Evolutionary conservation across 2,113 vertebrate genomes (phyloP).

Genomic region (Xerus inauris): DNA sequence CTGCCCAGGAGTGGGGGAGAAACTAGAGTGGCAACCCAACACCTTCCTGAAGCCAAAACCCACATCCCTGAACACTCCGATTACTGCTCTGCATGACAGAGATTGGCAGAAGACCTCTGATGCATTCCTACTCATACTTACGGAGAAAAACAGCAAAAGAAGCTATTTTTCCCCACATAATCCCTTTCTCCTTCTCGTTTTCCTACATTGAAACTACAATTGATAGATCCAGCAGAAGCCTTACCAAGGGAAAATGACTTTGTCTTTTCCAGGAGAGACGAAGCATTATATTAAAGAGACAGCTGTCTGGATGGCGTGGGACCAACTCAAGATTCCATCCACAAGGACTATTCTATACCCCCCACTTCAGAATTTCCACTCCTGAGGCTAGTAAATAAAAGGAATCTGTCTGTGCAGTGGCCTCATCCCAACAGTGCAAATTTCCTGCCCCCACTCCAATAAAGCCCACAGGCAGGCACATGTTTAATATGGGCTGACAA

Average conservation of each 20-base stretch:
- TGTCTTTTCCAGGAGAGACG: slow-evolving; percentile 39
- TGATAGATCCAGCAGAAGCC: not conserved
- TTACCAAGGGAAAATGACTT: not conserved
- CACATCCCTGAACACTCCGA: not conserved
- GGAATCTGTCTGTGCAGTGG: not conserved
- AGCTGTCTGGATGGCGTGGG: not conserved
- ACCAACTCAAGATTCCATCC: not conserved
- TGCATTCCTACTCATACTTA: not conserved
- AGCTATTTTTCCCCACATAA: not conserved
- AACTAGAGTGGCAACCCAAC: not conserved
- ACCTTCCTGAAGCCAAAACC: not conserved
- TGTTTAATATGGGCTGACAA: not conserved
- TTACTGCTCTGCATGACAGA: not conserved
- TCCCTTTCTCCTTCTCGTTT: not conserved
- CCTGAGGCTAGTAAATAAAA: not conserved
- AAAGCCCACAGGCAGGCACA: not conserved
- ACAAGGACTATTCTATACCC: not conserved
- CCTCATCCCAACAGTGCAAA: not conserved
- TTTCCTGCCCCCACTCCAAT: not conserved
- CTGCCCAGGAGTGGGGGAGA: not conserved
- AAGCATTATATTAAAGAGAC: slow-evolving; percentile 34
- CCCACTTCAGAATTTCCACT: not conserved
- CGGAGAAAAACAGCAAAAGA: slow-evolving; percentile 32
- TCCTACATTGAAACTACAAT: not conserved
- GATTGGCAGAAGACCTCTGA: slow-evolving; percentile 26